Percentiles rank a stretch among this genome's conserved stretches.
These are phyloP conservation scores for Tamias sibiricus DNA, from an alignment of 2,113 vertebrate genomes.

Conservation along the genomic window DNA sequence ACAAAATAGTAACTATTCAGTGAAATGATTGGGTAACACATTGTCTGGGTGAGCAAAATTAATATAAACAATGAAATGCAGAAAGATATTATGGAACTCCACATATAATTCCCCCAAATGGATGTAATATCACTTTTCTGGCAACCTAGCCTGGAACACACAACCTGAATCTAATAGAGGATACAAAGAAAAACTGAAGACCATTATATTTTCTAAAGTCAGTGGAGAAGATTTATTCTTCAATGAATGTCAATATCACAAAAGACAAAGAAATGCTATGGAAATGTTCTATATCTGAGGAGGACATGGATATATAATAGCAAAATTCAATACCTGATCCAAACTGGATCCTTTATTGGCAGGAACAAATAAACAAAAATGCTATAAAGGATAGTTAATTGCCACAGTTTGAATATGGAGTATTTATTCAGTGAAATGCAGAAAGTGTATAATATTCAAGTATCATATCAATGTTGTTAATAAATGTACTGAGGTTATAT, in stretches of 20 bases:
- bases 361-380: constrained; percentile 39
- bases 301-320: background rate
- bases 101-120: background rate
- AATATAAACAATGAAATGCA: background rate
- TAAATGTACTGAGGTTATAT: background rate
- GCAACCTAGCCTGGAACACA: background rate
- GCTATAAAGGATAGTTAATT: background rate
- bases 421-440: background rate
- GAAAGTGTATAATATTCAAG: constrained; percentile 6
- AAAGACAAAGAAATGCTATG: constrained; percentile 19
- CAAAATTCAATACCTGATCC: background rate
- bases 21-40: background rate
- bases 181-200: background rate
- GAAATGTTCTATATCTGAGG: constrained; percentile 42
- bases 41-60: background rate
- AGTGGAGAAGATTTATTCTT: background rate
- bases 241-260: constrained; percentile 1
- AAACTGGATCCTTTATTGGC: background rate
- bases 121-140: background rate
- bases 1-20: constrained; percentile 10
- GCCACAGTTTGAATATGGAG: background rate
- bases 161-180: background rate
- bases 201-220: background rate
- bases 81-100: background rate
- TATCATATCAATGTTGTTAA: background rate